Evolutionary conservation across 2,888 invertebrate species (phyloP).

Genomic region (Gisinianus flammeolus): DNA sequence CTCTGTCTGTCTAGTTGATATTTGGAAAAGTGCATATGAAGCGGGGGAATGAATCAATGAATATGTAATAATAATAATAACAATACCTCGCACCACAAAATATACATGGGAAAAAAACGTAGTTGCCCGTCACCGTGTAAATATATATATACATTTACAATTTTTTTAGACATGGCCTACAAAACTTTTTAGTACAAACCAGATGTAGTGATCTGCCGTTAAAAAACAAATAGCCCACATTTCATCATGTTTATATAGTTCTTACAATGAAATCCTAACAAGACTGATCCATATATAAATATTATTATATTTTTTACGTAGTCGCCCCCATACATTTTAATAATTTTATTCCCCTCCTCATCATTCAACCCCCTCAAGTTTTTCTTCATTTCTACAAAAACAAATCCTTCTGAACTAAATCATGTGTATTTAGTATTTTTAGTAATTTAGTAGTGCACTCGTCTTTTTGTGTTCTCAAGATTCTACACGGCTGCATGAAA

Average conservation of each 20-base stretch:
- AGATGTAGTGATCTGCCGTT: neutral
- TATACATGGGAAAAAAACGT: neutral
- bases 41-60: neutral
- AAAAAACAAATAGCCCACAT: too few relatives aligned
- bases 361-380: too few relatives aligned
- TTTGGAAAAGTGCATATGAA: constrained; percentile 78
- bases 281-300: neutral
- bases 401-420: too few relatives aligned
- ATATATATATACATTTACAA: too few relatives aligned
- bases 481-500: too few relatives aligned
- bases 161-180: neutral
- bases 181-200: constrained; percentile 6
- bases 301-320: neutral
- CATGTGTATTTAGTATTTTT: too few relatives aligned
- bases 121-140: neutral
- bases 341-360: too few relatives aligned
- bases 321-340: too few relatives aligned
- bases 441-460: too few relatives aligned
- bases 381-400: too few relatives aligned
- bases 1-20: constrained; percentile 78
- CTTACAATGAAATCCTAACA: neutral
- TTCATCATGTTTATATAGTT: neutral
- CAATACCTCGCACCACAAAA: neutral
- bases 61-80: neutral
- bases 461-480: too few relatives aligned